Conservation (phyloP, 2,113 vertebrate species). For the Notothenia rossii region DNA sequence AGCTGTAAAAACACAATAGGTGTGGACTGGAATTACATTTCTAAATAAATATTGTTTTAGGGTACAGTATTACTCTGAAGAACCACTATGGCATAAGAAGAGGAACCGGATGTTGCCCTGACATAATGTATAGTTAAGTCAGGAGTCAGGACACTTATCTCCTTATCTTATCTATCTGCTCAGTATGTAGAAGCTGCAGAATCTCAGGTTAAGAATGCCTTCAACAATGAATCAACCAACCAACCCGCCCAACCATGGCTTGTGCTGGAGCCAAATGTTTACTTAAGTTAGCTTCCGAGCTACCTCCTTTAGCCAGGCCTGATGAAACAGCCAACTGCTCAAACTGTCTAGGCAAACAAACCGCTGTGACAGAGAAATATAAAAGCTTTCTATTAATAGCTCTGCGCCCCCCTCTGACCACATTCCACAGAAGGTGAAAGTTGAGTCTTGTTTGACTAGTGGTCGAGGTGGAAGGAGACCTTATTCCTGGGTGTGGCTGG, state of each 20-base stretch:
- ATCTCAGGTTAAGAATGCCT: slow-evolving; percentile 35
- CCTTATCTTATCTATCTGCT: slow-evolving; percentile 24
- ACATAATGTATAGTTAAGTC: slow-evolving; percentile 23
- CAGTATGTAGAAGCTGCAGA: slow-evolving; percentile 15
- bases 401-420: slow-evolving; percentile 51
- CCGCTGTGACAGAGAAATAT: slow-evolving; percentile 62
- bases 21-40: slow-evolving; percentile 46
- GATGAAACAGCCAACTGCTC: slow-evolving; percentile 63
- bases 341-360: slow-evolving; percentile 68
- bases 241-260: not conserved
- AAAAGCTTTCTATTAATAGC: slow-evolving; percentile 74
- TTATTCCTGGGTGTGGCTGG: slow-evolving; percentile 74
- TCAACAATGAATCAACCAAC: slow-evolving; percentile 44
- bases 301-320: slow-evolving; percentile 37
- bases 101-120: slow-evolving; percentile 41
- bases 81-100: slow-evolving; percentile 16
- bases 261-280: slow-evolving; percentile 55
- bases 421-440: slow-evolving; percentile 79
- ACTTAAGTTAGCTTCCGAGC: slow-evolving; percentile 55
- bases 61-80: slow-evolving; percentile 19
- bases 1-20: slow-evolving; percentile 49
- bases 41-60: slow-evolving; percentile 60
- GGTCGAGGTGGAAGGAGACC: slow-evolving; percentile 55
- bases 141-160: slow-evolving; percentile 26
- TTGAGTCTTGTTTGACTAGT: slow-evolving; percentile 71